Percentiles rank a stretch among this genome's conserved stretches.
Evolutionary conservation across 2,797 vertebrate species (phyloP).

Genomic region (Xerus rutilus): DNA sequence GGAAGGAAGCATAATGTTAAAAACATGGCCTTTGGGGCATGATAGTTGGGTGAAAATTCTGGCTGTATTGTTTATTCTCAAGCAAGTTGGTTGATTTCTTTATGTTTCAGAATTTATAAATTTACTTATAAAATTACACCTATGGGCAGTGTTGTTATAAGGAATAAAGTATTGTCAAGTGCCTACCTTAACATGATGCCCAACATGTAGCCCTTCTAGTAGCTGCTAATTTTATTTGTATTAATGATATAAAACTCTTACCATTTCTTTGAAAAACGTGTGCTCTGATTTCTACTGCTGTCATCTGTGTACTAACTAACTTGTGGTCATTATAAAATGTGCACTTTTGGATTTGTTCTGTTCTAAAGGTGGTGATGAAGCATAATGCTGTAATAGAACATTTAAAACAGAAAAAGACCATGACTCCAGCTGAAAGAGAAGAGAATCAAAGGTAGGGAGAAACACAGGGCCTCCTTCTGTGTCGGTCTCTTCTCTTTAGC

Average conservation of each 20-base stretch:
- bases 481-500: background rate
- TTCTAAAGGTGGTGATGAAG: conserved; percentile 96
- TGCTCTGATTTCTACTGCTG: conserved; percentile 19
- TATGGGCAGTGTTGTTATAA: background rate
- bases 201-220: background rate
- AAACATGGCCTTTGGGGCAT: background rate
- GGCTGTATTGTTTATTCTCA: background rate
- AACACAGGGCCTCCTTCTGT: background rate
- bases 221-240: conserved; percentile 39
- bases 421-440: conserved; percentile 96
- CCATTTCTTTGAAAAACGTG: background rate
- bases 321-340: conserved; percentile 70
- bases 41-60: background rate
- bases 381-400: conserved; percentile 98
- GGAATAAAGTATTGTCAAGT: background rate
- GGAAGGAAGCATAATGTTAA: background rate
- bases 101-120: background rate
- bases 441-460: conserved; percentile 96
- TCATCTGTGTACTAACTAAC: background rate
- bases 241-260: background rate
- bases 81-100: background rate
- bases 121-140: conserved; percentile 11
- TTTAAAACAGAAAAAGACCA: conserved; percentile 97
- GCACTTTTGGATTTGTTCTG: conserved; percentile 77
- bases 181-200: background rate